These are phyloP conservation scores for Blastomussa wellsi DNA, from an alignment of 92 coral and sea anemone genomes.

Conservation along the genomic window DNA sequence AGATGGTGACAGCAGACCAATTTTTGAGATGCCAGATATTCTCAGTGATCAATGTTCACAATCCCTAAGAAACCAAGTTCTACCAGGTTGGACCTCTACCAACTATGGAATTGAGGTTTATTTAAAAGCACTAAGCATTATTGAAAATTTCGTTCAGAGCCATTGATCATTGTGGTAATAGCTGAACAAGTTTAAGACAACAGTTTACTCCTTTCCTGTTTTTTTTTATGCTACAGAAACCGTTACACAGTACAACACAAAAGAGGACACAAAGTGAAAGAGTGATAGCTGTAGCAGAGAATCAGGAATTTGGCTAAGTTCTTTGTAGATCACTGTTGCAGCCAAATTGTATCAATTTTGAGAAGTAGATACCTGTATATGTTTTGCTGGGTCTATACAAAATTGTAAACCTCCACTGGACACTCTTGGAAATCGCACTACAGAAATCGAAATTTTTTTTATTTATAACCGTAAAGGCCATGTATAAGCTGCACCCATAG, in stretches of 20 bases:
- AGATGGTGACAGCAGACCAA: slow-evolving; percentile 56
- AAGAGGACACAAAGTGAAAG: too few species aligned
- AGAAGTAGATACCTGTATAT: too few species aligned
- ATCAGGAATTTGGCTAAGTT: too few species aligned
- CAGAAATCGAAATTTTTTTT: too few species aligned
- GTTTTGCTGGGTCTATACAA: too few species aligned
- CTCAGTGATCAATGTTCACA: slow-evolving; percentile 50
- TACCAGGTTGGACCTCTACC: slow-evolving; percentile 45
- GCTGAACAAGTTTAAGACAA: neutral
- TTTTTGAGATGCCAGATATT: slow-evolving; percentile 50
- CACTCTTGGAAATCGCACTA: too few species aligned
- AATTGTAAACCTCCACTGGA: too few species aligned
- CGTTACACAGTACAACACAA: neutral
- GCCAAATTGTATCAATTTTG: too few species aligned
- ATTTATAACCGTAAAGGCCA: too few species aligned
- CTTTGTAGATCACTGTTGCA: too few species aligned
- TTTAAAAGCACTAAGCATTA: slow-evolving; percentile 55
- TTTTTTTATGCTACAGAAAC: neutral
- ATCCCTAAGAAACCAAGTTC: slow-evolving; percentile 44
- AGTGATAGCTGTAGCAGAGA: too few species aligned
- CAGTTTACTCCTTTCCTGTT: neutral
- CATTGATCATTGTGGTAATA: slow-evolving; percentile 10
- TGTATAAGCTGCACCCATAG: too few species aligned
- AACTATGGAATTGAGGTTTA: slow-evolving; percentile 66
- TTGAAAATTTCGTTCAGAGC: slow-evolving; percentile 30